Evolutionary conservation across 2,888 invertebrate species (phyloP).

Genomic region (Polydesmus complanatus): DNA sequence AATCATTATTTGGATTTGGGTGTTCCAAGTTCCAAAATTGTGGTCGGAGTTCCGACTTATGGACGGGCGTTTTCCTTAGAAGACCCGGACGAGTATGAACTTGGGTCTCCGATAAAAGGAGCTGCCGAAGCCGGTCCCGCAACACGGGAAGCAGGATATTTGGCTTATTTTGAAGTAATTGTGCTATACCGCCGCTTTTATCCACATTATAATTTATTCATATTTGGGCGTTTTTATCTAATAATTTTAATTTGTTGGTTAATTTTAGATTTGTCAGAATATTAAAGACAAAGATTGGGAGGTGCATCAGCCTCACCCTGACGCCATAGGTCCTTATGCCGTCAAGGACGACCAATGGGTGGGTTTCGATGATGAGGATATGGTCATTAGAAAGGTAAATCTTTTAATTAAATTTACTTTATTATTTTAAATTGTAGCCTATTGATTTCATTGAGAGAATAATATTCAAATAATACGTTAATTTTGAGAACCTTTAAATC

Average conservation of each 20-base stretch:
- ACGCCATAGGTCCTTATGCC: conserved; percentile 80
- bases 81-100: conserved; percentile 65
- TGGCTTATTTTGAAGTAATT: conserved; percentile 18
- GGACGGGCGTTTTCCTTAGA: conserved; percentile 79
- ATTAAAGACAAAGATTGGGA: conserved; percentile 64
- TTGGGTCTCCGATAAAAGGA: conserved; percentile 79
- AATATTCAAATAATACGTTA: no score
- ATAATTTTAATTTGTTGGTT: not conserved
- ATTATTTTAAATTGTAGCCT: no score
- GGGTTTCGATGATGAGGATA: conserved; percentile 75
- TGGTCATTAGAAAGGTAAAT: conserved; percentile 54
- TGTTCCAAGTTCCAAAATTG: conserved; percentile 30
- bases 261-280: conserved; percentile 63
- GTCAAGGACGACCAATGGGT: conserved; percentile 82
- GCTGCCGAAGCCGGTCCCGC: conserved; percentile 83
- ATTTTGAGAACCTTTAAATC: no score
- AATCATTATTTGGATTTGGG: conserved; percentile 32
- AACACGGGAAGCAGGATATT: conserved; percentile 73
- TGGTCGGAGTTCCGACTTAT: conserved; percentile 42
- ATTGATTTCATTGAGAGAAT: no score
- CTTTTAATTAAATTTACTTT: not conserved
- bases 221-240: not conserved
- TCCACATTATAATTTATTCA: not conserved
- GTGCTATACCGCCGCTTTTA: not conserved
- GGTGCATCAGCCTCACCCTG: conserved; percentile 62